These are phyloP conservation scores for Apteryx mantelli DNA, from an alignment of 2,113 vertebrate genomes.

Conservation along the genomic window DNA sequence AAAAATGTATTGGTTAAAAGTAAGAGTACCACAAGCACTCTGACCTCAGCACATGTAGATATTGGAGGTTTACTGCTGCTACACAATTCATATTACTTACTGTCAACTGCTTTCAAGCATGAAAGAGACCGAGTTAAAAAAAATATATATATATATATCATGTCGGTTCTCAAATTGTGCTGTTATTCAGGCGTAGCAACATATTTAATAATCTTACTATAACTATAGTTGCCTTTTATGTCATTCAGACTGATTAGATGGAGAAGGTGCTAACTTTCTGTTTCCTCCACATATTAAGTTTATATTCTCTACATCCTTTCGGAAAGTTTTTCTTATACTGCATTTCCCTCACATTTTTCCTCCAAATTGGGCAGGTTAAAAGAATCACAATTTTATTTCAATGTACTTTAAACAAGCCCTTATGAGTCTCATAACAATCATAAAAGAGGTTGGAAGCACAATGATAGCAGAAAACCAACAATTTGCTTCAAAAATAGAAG, in stretches of 20 bases:
- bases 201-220: neutral
- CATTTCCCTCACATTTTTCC: too few species aligned
- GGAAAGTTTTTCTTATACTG: neutral
- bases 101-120: neutral
- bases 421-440: neutral
- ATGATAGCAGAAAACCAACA: neutral
- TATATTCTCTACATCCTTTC: neutral
- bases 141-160: neutral
- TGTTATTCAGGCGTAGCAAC: neutral
- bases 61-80: neutral
- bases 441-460: neutral
- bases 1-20: neutral
- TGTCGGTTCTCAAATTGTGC: neutral
- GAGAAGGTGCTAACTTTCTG: neutral
- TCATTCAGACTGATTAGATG: neutral
- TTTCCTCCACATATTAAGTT: neutral
- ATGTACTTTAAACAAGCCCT: neutral
- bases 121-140: neutral
- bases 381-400: neutral
- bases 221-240: neutral
- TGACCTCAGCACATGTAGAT: neutral
- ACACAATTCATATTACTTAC: neutral
- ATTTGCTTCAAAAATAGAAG: neutral
- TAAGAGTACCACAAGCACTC: neutral
- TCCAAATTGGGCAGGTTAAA: neutral